These are phyloP conservation scores for Disparrhopalites patrizii DNA, from an alignment of 2,888 invertebrate genomes.

Conservation along the genomic window DNA sequence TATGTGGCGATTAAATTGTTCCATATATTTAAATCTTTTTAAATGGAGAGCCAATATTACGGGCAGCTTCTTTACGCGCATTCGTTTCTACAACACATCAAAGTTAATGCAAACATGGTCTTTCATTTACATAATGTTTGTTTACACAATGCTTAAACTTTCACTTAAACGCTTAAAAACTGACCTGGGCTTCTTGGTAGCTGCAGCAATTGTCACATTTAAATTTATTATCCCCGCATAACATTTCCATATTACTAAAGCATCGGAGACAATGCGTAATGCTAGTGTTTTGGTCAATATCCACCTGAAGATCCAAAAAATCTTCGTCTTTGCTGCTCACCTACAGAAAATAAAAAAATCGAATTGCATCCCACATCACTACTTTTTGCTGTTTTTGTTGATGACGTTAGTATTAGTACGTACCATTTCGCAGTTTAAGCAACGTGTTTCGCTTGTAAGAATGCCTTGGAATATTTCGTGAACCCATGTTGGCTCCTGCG, in stretches of 20 bases:
- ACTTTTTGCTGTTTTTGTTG: neutral
- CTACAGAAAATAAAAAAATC: conserved; percentile 49
- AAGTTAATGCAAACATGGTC: no score
- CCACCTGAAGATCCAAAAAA: conserved; percentile 97
- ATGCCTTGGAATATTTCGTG: conserved; percentile 99
- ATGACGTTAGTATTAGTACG: conserved; percentile 44
- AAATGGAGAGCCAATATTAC: conserved; percentile 96
- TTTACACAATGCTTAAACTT: no score
- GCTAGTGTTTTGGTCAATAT: conserved; percentile 98
- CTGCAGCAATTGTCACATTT: conserved; percentile 99
- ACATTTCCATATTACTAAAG: conserved; percentile 97
- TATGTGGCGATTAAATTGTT: conserved; percentile 96
- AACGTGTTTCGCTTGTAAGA: conserved; percentile 96
- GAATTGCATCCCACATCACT: neutral
- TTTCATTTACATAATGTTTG: no score
- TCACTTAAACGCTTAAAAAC: neutral
- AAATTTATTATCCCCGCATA: conserved; percentile 99
- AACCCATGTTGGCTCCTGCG: conserved; percentile 93
- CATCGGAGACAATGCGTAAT: conserved; percentile 97
- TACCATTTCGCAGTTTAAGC: conserved; percentile 98
- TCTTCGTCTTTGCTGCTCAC: conserved; percentile 98
- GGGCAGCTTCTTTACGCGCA: conserved; percentile 97
- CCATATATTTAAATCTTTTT: conserved; percentile 96
- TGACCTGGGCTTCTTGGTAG: conserved; percentile 93
- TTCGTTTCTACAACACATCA: conserved; percentile 68